Evolutionary conservation across 2,113 vertebrate genomes (phyloP).

Genomic region (Nycticebus coucang): DNA sequence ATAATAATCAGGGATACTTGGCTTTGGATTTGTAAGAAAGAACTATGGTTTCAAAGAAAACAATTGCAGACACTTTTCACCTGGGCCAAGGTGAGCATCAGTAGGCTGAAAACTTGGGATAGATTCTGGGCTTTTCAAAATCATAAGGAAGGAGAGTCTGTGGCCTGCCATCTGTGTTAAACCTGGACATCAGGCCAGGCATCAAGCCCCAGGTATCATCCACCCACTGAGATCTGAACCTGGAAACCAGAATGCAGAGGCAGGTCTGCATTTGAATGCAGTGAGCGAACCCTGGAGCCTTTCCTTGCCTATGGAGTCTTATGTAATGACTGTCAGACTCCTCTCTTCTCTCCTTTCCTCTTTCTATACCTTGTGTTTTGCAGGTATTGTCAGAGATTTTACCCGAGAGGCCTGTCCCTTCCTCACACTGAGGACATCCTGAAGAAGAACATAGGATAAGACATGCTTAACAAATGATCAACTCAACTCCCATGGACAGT

Average conservation of each 20-base stretch:
- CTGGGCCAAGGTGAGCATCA: not conserved
- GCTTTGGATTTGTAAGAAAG: not conserved
- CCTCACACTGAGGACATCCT: not conserved
- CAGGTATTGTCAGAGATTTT: not conserved
- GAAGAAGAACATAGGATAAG: conserved; percentile 32
- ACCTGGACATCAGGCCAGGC: not conserved
- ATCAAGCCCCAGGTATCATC: not conserved
- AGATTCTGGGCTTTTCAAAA: conserved; percentile 14
- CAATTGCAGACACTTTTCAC: not conserved
- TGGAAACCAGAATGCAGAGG: not conserved
- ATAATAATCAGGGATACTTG: not conserved
- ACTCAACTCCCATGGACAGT: not conserved
- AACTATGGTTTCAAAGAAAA: not conserved
- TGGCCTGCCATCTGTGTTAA: conserved; percentile 11
- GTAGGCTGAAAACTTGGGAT: not conserved
- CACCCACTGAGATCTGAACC: not conserved
- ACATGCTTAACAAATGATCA: conserved; percentile 2
- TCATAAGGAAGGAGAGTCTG: not conserved
- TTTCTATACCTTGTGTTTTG: conserved; percentile 39
- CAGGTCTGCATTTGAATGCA: not conserved
- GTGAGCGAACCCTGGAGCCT: not conserved
- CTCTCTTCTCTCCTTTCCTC: not conserved
- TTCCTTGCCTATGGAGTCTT: not conserved
- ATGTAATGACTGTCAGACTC: not conserved
- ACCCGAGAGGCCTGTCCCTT: conserved; percentile 28